A percentile compares a stretch with the other conserved stretches of the same genome.
Evolutionary conservation across 2,888 invertebrate species (phyloP).

Genomic region (Ormyrus thymus): DNA sequence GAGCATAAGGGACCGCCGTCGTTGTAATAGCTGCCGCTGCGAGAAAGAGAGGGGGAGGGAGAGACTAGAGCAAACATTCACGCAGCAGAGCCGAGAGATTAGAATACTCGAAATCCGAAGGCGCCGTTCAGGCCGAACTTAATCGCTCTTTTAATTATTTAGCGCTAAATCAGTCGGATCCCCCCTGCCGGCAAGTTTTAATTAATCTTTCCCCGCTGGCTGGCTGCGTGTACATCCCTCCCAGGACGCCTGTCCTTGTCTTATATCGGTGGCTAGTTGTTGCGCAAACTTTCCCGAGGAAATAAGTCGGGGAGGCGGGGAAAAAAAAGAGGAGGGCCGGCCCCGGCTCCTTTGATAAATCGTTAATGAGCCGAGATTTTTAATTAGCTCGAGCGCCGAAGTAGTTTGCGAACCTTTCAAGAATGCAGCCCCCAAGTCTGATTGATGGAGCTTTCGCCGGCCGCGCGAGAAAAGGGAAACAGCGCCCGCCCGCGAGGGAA

Average conservation of each 20-base stretch:
- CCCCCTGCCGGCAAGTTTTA: slow-evolving; percentile 27
- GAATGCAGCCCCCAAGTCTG: slow-evolving; percentile 38
- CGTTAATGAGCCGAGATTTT: slow-evolving; percentile 55
- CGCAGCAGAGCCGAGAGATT: background rate
- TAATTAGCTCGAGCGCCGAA: slow-evolving; percentile 50
- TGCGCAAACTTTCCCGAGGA: slow-evolving; percentile 27
- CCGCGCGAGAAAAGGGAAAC: slow-evolving; percentile 25
- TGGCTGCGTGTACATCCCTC: background rate
- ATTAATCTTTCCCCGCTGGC: slow-evolving; percentile 39
- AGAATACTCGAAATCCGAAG: background rate
- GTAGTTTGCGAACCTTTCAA: slow-evolving; percentile 45
- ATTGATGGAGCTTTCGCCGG: slow-evolving; percentile 41
- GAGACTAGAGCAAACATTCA: slow-evolving; percentile 6
- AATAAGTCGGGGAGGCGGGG: background rate
- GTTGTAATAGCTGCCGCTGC: background rate
- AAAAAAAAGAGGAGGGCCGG: background rate
- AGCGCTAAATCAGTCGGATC: slow-evolving; percentile 31
- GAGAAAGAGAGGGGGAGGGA: slow-evolving; percentile 11
- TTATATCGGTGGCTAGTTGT: slow-evolving; percentile 37
- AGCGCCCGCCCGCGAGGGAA: slow-evolving; percentile 4
- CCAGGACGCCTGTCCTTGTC: slow-evolving; percentile 32
- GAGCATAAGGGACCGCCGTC: slow-evolving; percentile 2
- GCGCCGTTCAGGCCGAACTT: background rate
- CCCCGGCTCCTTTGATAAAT: slow-evolving; percentile 50
- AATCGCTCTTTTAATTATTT: slow-evolving; percentile 41